Evolutionary conservation across 2,797 vertebrate species (phyloP).

Genomic region (Tapera naevia): DNA sequence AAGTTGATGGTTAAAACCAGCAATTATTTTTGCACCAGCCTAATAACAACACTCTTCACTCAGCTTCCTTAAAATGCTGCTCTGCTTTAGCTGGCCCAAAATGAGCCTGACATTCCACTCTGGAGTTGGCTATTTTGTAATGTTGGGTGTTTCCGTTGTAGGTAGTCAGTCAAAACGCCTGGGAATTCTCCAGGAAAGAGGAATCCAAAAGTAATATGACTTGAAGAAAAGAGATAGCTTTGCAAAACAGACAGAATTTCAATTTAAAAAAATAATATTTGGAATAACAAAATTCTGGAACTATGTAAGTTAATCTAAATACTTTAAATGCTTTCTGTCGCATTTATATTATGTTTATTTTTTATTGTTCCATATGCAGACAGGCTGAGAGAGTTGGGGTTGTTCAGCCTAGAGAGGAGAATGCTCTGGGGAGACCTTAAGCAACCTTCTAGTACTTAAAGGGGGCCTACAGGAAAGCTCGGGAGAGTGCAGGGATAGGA

Average conservation of each 20-base stretch:
- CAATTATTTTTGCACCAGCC: too few relatives aligned
- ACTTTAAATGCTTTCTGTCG: background rate
- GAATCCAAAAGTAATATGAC: background rate
- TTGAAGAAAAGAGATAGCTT: background rate
- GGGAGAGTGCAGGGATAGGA: too few relatives aligned
- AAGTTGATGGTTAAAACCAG: too few relatives aligned
- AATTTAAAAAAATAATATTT: background rate
- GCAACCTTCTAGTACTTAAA: too few relatives aligned
- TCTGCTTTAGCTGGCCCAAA: background rate
- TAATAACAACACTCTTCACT: background rate
- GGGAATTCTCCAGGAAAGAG: background rate
- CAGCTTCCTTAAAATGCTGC: background rate
- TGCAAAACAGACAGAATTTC: background rate
- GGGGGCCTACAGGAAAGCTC: too few relatives aligned
- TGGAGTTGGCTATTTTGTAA: background rate
- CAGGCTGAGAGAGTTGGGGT: too few relatives aligned
- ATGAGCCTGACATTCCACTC: background rate
- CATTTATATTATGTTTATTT: background rate
- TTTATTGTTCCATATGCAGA: too few relatives aligned
- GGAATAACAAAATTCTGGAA: background rate
- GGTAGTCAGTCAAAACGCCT: background rate
- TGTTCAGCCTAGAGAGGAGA: too few relatives aligned
- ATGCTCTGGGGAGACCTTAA: too few relatives aligned
- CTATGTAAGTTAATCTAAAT: background rate
- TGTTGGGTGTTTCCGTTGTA: background rate